A percentile compares a stretch with the other conserved stretches of the same genome.
Conservation (phyloP, 2,113 vertebrate species). For the Passer domesticus region DNA sequence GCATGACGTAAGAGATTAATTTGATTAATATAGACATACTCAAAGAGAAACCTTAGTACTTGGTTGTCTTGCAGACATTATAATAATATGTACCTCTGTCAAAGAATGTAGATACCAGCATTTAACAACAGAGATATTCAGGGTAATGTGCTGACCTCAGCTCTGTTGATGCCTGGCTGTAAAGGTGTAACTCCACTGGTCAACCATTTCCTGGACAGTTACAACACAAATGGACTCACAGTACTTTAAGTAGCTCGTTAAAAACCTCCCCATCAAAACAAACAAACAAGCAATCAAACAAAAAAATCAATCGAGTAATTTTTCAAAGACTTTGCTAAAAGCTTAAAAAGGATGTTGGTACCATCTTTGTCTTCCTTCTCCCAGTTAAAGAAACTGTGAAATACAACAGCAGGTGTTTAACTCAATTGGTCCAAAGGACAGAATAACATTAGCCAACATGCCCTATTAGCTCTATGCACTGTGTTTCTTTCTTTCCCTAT, state of each 20-base stretch:
- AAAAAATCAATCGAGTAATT: neutral
- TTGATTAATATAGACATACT: neutral
- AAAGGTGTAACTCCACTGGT: neutral
- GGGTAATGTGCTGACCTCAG: neutral
- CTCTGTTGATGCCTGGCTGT: neutral
- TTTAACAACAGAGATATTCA: neutral
- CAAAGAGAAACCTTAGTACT: neutral
- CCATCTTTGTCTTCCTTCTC: neutral
- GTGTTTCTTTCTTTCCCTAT: neutral
- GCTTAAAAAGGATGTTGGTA: neutral
- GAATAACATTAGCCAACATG: neutral
- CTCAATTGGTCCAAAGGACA: neutral
- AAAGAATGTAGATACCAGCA: neutral
- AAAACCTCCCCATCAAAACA: neutral
- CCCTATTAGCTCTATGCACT: neutral
- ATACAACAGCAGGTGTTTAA: neutral
- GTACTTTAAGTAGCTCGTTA: neutral
- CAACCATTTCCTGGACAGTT: neutral
- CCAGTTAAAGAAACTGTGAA: neutral
- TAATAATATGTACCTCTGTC: neutral
- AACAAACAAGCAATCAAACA: neutral
- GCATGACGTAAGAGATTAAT: neutral
- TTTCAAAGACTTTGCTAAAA: neutral
- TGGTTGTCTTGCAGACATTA: neutral
- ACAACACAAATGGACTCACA: neutral